Evolutionary conservation across 2,888 invertebrate species (phyloP), one percentile per base, ranked within the genome.

Genomic region (Rhaphigaster nebulosa): DNA sequence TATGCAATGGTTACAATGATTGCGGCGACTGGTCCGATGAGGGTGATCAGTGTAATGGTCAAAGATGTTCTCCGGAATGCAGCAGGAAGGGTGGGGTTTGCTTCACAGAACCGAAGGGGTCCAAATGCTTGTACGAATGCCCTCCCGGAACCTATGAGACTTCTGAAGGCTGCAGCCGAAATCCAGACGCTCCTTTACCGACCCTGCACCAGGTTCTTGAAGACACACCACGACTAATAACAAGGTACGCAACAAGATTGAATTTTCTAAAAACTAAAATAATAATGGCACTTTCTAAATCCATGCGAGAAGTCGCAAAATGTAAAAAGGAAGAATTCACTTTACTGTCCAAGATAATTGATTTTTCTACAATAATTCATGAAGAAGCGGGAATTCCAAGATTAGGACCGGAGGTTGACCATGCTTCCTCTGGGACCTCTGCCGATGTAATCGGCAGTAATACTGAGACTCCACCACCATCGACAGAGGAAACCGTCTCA

Each of bases 11-110:
- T 1, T 20, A 52, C 12, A 76, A 70, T 15, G 52, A 76, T 20
- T 90, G 90, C 38, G 34, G 50, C 3, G 90, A 90, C 54, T 29
- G 90, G 26, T 90, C 90, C 0, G 90, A 90, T 34, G 90, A 90
- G 26, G 80, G 54, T 0, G 34, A 8, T 20, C 29, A 60, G 15
- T 90, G 90, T 56, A n/a, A n/a, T 10, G 38, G 6, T 3, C 2
- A 34, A 6, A 15, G 29, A 12, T 90, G 90, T 34, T 52, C 41
- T 10, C 34, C 90, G 18, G 76, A 41, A 20, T 90, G 90, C 18
- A 50, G 13, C 8, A 52, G 29, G 34, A 52, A 8, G 38, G 90
- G 80, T 12, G 90, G 90, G 12, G 54, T 90, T 8, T 90, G 90
- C 54, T 18, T 90, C 4, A 8, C 34, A 18, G 23, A 26, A 4